A percentile compares a stretch with the other conserved stretches of the same genome.
Conservation (phyloP, 2,888 invertebrate genomes). For the Nemapogon koenigi region DNA sequence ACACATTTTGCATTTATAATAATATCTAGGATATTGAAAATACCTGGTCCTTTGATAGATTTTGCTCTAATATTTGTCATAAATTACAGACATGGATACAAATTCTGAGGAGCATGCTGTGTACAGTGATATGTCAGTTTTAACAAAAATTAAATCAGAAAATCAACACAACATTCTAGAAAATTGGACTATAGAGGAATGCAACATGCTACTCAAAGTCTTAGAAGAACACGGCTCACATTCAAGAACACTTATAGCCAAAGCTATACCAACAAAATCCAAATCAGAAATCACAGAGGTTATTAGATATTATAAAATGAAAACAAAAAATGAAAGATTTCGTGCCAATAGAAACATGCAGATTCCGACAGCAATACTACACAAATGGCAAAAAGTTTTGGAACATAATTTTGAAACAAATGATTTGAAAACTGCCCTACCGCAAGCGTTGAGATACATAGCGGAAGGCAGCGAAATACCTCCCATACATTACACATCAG, state of each 20-base stretch:
- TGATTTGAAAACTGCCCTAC: neutral
- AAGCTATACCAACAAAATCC: neutral
- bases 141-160: neutral
- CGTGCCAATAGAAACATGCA: too few relatives aligned
- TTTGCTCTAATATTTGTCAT: too few relatives aligned
- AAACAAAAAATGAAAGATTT: neutral
- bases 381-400: too few relatives aligned
- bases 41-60: too few relatives aligned
- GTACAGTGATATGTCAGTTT: too few relatives aligned
- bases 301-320: neutral
- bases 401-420: too few relatives aligned
- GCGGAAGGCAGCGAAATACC: neutral
- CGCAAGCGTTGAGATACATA: neutral
- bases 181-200: slow-evolving; percentile 2
- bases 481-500: neutral
- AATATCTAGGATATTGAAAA: too few relatives aligned
- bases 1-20: too few relatives aligned
- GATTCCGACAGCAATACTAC: too few relatives aligned
- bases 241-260: neutral
- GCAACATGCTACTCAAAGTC: neutral
- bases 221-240: neutral
- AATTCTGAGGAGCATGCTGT: too few relatives aligned
- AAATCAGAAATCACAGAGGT: neutral
- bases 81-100: too few relatives aligned
- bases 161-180: neutral